These are phyloP conservation scores for Arizona elegans DNA, from an alignment of 2,113 vertebrate species.

Conservation along the genomic window DNA sequence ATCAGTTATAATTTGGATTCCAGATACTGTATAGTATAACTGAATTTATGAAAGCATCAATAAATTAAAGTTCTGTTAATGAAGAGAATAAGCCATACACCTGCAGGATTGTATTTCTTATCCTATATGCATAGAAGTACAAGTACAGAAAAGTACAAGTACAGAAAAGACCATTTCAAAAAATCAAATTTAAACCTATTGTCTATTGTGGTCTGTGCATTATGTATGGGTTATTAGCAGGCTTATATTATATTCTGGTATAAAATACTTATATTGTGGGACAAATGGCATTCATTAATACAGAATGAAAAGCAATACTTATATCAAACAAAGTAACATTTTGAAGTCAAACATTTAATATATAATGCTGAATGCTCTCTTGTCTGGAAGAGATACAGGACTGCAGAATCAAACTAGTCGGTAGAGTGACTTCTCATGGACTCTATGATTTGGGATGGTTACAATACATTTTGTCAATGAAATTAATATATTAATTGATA, in stretches of 20 bases:
- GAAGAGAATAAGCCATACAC: neutral
- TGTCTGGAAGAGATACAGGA: neutral
- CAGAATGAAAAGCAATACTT: neutral
- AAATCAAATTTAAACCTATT: neutral
- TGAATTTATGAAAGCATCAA: slow-evolving; percentile 63
- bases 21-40: slow-evolving; percentile 52
- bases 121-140: neutral
- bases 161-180: neutral
- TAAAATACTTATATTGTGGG: neutral
- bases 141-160: neutral
- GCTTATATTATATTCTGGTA: neutral
- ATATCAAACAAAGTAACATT: neutral
- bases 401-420: neutral
- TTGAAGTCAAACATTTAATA: neutral
- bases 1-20: slow-evolving; percentile 59
- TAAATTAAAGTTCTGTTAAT: slow-evolving; percentile 39
- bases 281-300: neutral
- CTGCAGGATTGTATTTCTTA: neutral
- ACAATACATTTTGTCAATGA: neutral
- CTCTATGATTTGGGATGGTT: neutral
- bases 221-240: neutral
- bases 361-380: neutral
- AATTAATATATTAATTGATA: neutral
- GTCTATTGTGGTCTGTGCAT: neutral
- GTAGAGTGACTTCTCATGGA: neutral